Evolutionary conservation across 2,797 vertebrate genomes (phyloP).

Genomic region (Bovichtus diacanthus): DNA sequence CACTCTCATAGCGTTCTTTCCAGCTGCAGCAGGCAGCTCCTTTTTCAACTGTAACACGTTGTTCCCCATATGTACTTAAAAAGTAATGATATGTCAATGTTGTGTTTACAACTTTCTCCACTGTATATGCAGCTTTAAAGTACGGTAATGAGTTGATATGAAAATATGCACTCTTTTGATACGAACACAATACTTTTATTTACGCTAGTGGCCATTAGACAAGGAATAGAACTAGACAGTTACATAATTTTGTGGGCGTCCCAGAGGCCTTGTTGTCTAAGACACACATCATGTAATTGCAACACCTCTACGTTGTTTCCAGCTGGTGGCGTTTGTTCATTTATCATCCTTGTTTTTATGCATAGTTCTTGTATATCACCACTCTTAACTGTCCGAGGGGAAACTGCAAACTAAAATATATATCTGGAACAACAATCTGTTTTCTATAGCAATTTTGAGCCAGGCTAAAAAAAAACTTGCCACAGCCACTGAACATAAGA

Average conservation of each 20-base stretch:
- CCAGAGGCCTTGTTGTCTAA: no score
- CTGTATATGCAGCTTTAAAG: not conserved
- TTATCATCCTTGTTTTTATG: not conserved
- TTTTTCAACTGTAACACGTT: no score
- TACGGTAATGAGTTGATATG: no score
- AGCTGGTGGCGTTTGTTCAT: conserved; percentile 4
- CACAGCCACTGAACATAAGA: conserved; percentile 45
- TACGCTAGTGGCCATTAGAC: not conserved
- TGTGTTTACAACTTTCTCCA: not conserved
- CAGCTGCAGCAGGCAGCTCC: not conserved
- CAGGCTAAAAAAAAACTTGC: conserved; percentile 17
- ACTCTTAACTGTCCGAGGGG: not conserved
- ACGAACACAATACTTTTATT: not conserved
- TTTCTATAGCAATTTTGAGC: conserved; percentile 1
- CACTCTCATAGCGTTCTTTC: not conserved
- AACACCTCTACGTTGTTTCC: not conserved
- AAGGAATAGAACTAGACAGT: not conserved
- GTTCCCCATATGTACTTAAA: not conserved
- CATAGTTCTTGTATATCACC: not conserved
- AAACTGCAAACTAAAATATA: not conserved
- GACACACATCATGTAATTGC: not conserved
- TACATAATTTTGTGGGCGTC: not conserved
- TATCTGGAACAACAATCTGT: conserved; percentile 6
- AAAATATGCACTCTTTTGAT: not conserved
- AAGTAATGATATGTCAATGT: not conserved